These are phyloP conservation scores for Adela reaumurella DNA, from an alignment of 2,888 invertebrate genomes.

Conservation along the genomic window DNA sequence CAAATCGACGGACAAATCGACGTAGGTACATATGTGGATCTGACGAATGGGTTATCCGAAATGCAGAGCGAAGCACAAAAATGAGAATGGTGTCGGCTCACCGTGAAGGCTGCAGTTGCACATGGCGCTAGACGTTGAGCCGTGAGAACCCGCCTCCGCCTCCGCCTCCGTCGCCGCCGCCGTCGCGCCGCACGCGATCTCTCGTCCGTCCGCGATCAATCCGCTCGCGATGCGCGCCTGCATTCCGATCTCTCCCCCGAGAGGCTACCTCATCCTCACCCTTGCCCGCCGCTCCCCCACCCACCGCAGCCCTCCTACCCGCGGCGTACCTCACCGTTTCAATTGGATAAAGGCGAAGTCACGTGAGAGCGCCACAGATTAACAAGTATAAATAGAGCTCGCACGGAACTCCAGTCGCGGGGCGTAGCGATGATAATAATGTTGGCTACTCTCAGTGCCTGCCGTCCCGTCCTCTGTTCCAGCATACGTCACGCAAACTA, in stretches of 20 bases:
- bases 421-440: too few relatives aligned
- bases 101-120: too few relatives aligned
- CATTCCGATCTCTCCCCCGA: constrained; percentile 26
- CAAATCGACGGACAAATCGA: too few relatives aligned
- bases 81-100: too few relatives aligned
- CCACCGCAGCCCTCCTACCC: constrained; percentile 32
- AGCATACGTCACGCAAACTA: too few relatives aligned
- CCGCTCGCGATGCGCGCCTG: constrained; percentile 40
- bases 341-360: background rate
- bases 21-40: too few relatives aligned
- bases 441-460: too few relatives aligned
- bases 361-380: background rate
- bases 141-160: background rate
- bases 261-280: constrained; percentile 21
- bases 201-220: constrained; percentile 33
- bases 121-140: background rate
- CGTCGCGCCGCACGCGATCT: too few relatives aligned
- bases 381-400: background rate
- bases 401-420: too few relatives aligned
- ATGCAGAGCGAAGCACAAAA: too few relatives aligned
- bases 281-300: constrained; percentile 18
- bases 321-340: constrained; percentile 39
- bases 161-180: background rate
- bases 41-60: too few relatives aligned
- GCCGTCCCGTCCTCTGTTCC: too few relatives aligned